Evolutionary conservation across 2,113 vertebrate genomes (phyloP).

Genomic region (Leucopsar rothschildi): DNA sequence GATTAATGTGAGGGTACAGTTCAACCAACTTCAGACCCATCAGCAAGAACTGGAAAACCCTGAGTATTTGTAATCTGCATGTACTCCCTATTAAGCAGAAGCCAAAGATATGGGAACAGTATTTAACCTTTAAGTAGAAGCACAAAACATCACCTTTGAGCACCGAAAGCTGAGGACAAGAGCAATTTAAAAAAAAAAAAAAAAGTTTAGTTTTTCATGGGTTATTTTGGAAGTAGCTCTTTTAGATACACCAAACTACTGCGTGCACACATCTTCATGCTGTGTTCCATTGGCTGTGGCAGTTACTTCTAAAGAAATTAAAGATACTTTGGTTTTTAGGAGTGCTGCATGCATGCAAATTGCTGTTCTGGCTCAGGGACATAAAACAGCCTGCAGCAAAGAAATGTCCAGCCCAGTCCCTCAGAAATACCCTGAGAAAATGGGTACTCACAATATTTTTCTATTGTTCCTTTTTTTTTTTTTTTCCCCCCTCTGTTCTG

Average conservation of each 20-base stretch:
- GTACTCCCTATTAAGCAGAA: not conserved
- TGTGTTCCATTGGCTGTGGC: fast-evolving
- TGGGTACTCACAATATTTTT: not conserved
- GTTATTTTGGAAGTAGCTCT: fast-evolving
- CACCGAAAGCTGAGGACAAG: not conserved
- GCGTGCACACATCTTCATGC: not conserved
- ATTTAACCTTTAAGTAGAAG: not conserved
- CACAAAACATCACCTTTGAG: not conserved
- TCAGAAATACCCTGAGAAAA: not conserved
- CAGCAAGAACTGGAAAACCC: not conserved
- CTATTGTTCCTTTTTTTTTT: not conserved
- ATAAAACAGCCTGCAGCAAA: not conserved
- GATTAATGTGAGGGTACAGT: not conserved
- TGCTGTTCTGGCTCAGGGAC: not conserved
- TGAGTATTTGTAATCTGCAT: not conserved
- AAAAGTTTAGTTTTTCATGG: not conserved
- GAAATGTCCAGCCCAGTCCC: not conserved
- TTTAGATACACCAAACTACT: not conserved
- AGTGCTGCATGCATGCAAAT: not conserved
- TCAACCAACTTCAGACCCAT: not conserved
- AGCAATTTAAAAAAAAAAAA: not conserved
- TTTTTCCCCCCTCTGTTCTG: not conserved
- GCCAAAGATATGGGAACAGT: not conserved
- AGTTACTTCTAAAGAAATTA: not conserved
- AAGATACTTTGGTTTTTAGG: not conserved